A percentile compares a stretch with the other conserved stretches of the same genome.
Evolutionary conservation across 64 coral and sea anemone species (phyloP).

Genomic region (Pocillopora verrucosa): DNA sequence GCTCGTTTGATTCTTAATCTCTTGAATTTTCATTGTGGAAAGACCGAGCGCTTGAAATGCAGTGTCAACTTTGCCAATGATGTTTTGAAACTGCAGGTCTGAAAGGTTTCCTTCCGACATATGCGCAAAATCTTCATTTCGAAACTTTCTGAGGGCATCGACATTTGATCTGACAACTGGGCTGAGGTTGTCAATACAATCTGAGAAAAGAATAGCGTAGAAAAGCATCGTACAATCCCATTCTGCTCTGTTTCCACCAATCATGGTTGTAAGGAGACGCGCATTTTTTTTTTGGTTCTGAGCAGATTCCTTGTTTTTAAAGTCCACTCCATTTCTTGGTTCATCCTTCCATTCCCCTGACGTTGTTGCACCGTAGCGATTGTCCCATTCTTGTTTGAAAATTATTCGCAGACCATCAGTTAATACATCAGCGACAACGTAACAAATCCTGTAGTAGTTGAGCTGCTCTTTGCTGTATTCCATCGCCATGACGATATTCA

Average conservation of each 20-base stretch:
- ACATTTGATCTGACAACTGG: no score
- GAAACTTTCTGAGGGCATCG: no score
- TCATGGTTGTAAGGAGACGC: not conserved
- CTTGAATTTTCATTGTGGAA: constrained; percentile 8
- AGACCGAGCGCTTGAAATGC: no score
- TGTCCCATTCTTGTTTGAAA: no score
- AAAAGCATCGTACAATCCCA: constrained; percentile 22
- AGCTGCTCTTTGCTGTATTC: no score
- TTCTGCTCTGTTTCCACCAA: not conserved
- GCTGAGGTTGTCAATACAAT: constrained; percentile 23
- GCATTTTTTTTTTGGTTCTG: not conserved
- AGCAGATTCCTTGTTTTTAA: not conserved
- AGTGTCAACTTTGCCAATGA: no score
- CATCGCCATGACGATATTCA: no score
- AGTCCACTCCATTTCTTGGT: not conserved
- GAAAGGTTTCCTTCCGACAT: not conserved
- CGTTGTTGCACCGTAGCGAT: not conserved
- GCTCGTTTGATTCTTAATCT: not conserved
- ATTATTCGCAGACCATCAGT: constrained; percentile 16
- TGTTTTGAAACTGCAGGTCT: no score
- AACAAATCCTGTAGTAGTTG: not conserved
- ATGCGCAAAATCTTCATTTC: constrained; percentile 7
- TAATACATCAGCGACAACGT: constrained; percentile 17
- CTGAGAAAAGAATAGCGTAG: constrained; percentile 34
- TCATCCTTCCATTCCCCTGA: constrained; percentile 8